phyloP scores from a whole-genome alignment of 2,113 vertebrate genomes.

The Cephalopholis sonnerati region DNA sequence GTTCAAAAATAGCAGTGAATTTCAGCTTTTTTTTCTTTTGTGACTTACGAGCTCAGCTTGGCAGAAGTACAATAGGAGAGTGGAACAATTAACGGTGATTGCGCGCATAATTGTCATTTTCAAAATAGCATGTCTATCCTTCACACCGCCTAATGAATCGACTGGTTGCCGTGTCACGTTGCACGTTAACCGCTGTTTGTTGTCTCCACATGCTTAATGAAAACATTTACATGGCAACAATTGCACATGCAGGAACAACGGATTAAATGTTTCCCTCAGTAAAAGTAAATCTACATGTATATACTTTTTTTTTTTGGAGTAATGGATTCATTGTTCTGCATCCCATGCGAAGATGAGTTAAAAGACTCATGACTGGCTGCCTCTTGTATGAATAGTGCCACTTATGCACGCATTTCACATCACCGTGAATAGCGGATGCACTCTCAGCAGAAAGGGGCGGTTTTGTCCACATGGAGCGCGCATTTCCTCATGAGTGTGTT shows the following conservation, averaged over 20 bases:
- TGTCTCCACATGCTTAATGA: slow-evolving; percentile 7
- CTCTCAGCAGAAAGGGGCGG: neutral
- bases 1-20: slow-evolving; percentile 43
- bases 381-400: slow-evolving; percentile 1
- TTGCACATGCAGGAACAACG: neutral
- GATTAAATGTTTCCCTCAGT: neutral
- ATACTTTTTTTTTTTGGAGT: neutral
- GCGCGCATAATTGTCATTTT: slow-evolving; percentile 35
- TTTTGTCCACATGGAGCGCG: slow-evolving; percentile 3
- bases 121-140: slow-evolving; percentile 19
- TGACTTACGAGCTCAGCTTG: slow-evolving; percentile 17
- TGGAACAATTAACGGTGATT: slow-evolving; percentile 33
- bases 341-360: no score
- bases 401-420: neutral
- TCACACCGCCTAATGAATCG: slow-evolving; percentile 1
- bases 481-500: neutral
- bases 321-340: neutral
- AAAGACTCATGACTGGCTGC: neutral
- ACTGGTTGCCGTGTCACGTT: neutral
- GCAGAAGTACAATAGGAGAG: slow-evolving; percentile 29
- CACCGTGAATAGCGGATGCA: neutral
- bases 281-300: neutral
- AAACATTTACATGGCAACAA: slow-evolving; percentile 29
- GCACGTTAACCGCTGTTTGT: slow-evolving; percentile 25
- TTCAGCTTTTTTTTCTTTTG: neutral